Evolutionary conservation across 1,140 invertebrate species (phyloP).

Genomic region (Hirudo medicinalis): DNA sequence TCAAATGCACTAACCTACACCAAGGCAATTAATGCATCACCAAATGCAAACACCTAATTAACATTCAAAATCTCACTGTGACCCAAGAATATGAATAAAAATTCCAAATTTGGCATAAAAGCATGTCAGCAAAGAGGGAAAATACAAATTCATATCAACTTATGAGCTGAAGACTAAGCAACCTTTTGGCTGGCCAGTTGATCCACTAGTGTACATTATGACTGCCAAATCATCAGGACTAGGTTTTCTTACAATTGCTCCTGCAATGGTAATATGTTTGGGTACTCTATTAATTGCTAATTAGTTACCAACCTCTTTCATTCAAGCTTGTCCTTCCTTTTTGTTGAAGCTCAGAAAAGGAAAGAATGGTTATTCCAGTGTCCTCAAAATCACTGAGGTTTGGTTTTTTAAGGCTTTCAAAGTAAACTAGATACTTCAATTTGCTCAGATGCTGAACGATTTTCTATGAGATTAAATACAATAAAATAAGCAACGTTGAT

Average conservation of each 20-base stretch:
- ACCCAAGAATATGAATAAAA: not conserved
- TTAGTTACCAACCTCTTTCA: not conserved
- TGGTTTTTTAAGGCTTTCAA: conserved; percentile 6
- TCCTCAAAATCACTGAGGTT: not conserved
- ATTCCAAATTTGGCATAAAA: not conserved
- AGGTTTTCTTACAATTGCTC: conserved; percentile 22
- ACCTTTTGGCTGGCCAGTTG: conserved; percentile 42
- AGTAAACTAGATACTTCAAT: conserved; percentile 8
- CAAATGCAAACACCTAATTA: not conserved
- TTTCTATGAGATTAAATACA: not conserved
- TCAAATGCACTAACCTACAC: not conserved
- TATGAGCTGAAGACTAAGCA: not conserved
- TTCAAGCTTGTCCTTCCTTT: not conserved
- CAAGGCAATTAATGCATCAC: not conserved
- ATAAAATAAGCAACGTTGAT: not conserved
- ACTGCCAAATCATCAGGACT: conserved; percentile 36
- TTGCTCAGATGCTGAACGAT: not conserved
- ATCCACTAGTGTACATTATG: conserved; percentile 44
- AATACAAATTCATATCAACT: too few relatives aligned
- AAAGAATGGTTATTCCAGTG: not conserved
- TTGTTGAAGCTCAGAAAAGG: not conserved
- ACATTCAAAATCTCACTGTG: not conserved
- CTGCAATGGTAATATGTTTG: not conserved
- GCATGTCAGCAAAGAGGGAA: too few relatives aligned
- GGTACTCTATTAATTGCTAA: too few relatives aligned